Percentiles rank a stretch among this genome's conserved stretches.
These are phyloP conservation scores for Trypoxylus dichotomus DNA, from an alignment of 1,140 invertebrate genomes.

Conservation along the genomic window DNA sequence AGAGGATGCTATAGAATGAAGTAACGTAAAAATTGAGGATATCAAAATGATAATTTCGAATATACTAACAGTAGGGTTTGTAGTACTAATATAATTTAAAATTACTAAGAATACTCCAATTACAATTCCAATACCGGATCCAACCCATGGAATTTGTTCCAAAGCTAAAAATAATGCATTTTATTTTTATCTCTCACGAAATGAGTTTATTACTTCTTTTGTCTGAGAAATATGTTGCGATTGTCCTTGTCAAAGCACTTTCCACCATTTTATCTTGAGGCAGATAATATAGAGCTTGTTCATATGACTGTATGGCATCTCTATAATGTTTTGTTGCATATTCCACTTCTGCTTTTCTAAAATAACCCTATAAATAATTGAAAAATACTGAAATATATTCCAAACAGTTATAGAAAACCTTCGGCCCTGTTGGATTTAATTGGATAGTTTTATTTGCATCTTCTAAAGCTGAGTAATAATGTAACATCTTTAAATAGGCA, in stretches of 20 bases:
- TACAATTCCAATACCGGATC: conserved; percentile 72
- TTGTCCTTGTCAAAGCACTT: conserved; percentile 65
- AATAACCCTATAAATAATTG: conserved; percentile 68
- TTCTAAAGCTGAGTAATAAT: conserved; percentile 74
- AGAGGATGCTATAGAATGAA: conserved; percentile 58
- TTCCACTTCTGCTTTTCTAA: conserved; percentile 77
- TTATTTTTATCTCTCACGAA: not conserved
- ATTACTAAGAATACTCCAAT: conserved; percentile 72
- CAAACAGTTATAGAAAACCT: conserved; percentile 57
- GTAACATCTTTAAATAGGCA: conserved; percentile 76
- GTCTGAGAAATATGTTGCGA: not conserved
- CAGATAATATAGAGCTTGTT: conserved; percentile 66
- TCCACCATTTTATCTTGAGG: conserved; percentile 69
- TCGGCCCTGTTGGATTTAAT: conserved; percentile 77
- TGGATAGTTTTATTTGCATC: conserved; percentile 77
- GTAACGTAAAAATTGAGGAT: not conserved
- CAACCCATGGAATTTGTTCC: conserved; percentile 74
- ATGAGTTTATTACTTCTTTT: not conserved
- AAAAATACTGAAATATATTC: conserved; percentile 7
- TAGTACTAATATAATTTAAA: conserved; percentile 67
- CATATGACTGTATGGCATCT: conserved; percentile 73
- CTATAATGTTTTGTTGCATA: conserved; percentile 67
- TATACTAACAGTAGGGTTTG: conserved; percentile 67
- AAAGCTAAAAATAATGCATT: not conserved
- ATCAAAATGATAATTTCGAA: not conserved